Evolutionary conservation across 2,797 vertebrate species (phyloP), one percentile per base, ranked within the genome.

Genomic region (Streptopelia turtur): DNA sequence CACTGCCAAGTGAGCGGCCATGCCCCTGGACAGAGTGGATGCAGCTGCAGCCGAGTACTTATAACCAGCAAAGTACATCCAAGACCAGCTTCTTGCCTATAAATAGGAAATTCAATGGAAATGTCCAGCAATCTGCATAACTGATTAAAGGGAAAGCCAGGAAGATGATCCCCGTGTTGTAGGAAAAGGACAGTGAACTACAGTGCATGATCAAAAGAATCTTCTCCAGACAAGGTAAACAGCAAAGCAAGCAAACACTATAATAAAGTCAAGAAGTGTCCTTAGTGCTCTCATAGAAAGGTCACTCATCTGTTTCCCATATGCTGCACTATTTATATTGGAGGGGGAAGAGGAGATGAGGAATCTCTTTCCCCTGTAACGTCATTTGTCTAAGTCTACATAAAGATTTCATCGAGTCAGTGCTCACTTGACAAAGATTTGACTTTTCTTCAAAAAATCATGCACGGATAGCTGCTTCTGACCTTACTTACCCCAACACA

Each of bases 1-100:
- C 52, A n/a, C 43, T 28, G 43, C 31, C 35, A 57, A 16, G 41
- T 0, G 1, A 56, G 57, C 1, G 2, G 49, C 2, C 1, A 6
- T 28, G 52, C 6, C 11, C 37, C 24, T 45, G 43, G 18, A 45
- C 43, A 45, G 43, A 20, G 43, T 45, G 43, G 43, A 45, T 45
- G 43, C 9, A 45, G 43, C 43, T 45, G 43, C 43, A 45, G 43
- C 28, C 61, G 28, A 80, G 49, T 31, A 84, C 39, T 3, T 35
- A 21, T 7, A 56, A 61, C 0, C 0, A 60, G 24, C 22, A 52
- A 82, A 75, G 28, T 7, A 24, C 25, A 77, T 13, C 30, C 55
- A 64, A 57, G 33, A 37, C 9, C 31, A 43, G 27, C 16, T 81
- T 70, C 82, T 66, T 66, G 39, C n/a, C 49, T 57, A 13, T 22